Percentiles rank a stretch among this genome's conserved stretches.
Evolutionary conservation across 2,888 invertebrate genomes (phyloP).

Genomic region (Dolichomitus sp.): DNA sequence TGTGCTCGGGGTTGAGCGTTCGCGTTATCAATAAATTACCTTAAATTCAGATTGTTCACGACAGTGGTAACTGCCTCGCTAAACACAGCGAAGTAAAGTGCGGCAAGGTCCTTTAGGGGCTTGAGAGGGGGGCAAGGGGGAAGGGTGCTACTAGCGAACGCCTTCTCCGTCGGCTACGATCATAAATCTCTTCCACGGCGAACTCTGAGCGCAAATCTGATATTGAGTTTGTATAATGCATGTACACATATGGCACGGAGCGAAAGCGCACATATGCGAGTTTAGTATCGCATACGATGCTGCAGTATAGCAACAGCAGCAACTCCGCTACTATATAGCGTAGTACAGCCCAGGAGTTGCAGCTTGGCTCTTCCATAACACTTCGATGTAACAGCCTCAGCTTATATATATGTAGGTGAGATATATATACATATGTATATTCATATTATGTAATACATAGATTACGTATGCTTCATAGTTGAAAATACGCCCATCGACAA

Average conservation of each 20-base stretch:
- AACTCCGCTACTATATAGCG: conserved; percentile 19
- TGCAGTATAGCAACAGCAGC: conserved; percentile 24
- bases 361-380: conserved; percentile 56
- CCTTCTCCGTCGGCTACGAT: conserved; percentile 62
- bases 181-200: conserved; percentile 74
- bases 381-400: conserved; percentile 61
- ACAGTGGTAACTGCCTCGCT: conserved; percentile 64
- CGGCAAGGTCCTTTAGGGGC: conserved; percentile 1
- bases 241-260: conserved; percentile 43
- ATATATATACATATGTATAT: conserved; percentile 25
- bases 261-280: conserved; percentile 48
- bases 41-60: conserved; percentile 66
- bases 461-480: conserved; percentile 45
- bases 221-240: conserved; percentile 73
- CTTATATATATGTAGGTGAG: background rate
- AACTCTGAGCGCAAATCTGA: conserved; percentile 72
- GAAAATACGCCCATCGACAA: conserved; percentile 41
- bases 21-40: conserved; percentile 58
- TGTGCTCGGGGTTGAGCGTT: background rate
- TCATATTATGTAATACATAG: conserved; percentile 49
- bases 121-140: conserved; percentile 5
- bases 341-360: conserved; percentile 35
- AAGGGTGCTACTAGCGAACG: conserved; percentile 41
- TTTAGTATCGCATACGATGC: conserved; percentile 43
- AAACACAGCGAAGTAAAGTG: conserved; percentile 58